Conservation (phyloP, 2,888 invertebrate species). For the Drosophila rubida region DNA sequence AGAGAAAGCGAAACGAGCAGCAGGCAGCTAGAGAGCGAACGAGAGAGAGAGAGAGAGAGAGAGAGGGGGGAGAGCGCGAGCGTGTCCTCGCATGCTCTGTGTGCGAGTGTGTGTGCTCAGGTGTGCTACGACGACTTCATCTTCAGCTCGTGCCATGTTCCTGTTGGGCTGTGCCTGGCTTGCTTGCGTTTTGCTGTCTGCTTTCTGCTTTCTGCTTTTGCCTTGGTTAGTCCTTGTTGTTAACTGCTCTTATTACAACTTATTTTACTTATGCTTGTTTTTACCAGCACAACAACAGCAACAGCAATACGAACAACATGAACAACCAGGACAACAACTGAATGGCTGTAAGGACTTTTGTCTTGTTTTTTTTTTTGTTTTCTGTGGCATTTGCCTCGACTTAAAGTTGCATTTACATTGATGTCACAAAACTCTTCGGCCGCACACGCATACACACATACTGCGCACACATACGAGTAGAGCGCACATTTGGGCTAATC, state of each 20-base stretch:
- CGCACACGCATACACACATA: constrained; percentile 7
- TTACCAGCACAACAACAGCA: constrained; percentile 16
- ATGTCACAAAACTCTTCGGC: constrained; percentile 41
- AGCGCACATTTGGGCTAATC: constrained; percentile 54
- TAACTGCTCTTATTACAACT: constrained; percentile 80
- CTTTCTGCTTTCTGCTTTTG: constrained; percentile 24
- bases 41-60: too few species aligned
- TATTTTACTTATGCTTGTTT: constrained; percentile 78
- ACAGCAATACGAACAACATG: constrained; percentile 17
- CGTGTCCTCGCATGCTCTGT: constrained; percentile 10
- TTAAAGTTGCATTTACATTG: constrained; percentile 77
- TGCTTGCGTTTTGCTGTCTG: not conserved
- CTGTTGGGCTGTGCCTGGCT: not conserved
- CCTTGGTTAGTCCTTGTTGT: constrained; percentile 63
- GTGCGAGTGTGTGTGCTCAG: constrained; percentile 34
- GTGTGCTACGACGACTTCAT: constrained; percentile 46
- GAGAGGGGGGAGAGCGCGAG: too few species aligned
- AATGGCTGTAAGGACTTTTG: constrained; percentile 42
- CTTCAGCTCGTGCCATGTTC: constrained; percentile 32
- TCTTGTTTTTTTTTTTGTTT: not conserved
- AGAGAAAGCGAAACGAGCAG: constrained; percentile 33
- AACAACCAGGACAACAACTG: constrained; percentile 10
- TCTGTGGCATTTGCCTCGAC: constrained; percentile 39
- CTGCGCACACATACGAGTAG: constrained; percentile 10
- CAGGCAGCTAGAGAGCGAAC: not conserved